Evolutionary conservation across 2,888 invertebrate species (phyloP), one percentile per base, ranked within the genome.

Genomic region (Ctena decussata): DNA sequence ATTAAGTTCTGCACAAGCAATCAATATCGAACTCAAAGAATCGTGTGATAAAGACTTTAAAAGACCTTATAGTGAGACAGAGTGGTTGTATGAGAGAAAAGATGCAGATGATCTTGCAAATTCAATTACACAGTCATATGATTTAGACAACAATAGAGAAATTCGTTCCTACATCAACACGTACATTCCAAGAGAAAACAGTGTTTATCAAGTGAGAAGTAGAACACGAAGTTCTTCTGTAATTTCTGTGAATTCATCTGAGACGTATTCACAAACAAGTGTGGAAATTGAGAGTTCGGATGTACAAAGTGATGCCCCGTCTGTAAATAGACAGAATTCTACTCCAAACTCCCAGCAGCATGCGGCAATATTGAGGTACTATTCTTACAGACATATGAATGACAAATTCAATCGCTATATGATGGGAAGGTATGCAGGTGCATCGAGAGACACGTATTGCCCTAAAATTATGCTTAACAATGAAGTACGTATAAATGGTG

Each of bases 51-150:
- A 80, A 30, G 91, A 92, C 49, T 44, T 84, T 32, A 77, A 72
- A n/a, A 49, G 85, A 35, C 69, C 85, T 5, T 86, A 74, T 46
- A 88, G 85, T 60, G 88, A 85, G 72, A 88, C 88, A 11, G 88
- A 88, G 60, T 84, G 87, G 78, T 39, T 88, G 18, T 85, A 86
- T 53, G 84, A 86, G 39, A 82, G 77, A 41, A 65, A 73, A n/a
- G 75, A 86, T n/a, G 81, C 82, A 12, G 89, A 92, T 44, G 93
- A 93, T 53, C 86, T 94, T 15, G 93, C 92, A 2, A 93, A 91
- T 15, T 93, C 94, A 18, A 93, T 94, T 27, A 92, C 92, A 18
- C 87, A 91, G 70, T 92, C 92, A 8, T 94, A 93, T 82, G 91
- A 93, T 53, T 84, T 94, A 8, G 93, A 91, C 11, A 91, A 92